Conservation (phyloP, 2,888 invertebrate species). For the Sphaerophoria rueppellii region DNA sequence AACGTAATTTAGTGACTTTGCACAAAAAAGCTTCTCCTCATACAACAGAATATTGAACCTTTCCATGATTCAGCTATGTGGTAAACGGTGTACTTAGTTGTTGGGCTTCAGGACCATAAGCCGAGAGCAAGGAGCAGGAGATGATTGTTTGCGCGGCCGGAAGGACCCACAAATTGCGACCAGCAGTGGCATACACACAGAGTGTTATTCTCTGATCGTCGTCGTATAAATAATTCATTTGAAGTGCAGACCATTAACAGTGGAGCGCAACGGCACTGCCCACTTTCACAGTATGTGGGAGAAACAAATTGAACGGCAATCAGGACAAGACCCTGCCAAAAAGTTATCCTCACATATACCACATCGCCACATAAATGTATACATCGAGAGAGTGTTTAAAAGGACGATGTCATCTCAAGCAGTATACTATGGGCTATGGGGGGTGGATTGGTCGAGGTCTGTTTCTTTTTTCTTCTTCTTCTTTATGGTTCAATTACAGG, state of each 20-base stretch:
- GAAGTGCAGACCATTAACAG: constrained; percentile 73
- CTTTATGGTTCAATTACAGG: constrained; percentile 73
- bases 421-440: constrained; percentile 34
- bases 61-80: constrained; percentile 19
- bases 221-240: constrained; percentile 71
- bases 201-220: constrained; percentile 41
- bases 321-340: constrained; percentile 67
- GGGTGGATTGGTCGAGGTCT: constrained; percentile 61
- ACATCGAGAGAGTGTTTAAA: constrained; percentile 29
- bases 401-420: constrained; percentile 32
- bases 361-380: neutral
- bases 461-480: constrained; percentile 40
- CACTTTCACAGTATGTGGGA: constrained; percentile 74
- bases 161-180: constrained; percentile 66
- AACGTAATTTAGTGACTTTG: constrained; percentile 74
- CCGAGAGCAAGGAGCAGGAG: constrained; percentile 13
- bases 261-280: constrained; percentile 74
- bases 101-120: neutral
- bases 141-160: constrained; percentile 33
- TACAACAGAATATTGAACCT: neutral
- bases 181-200: constrained; percentile 57
- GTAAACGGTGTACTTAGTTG: neutral
- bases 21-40: constrained; percentile 65
- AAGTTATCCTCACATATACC: constrained; percentile 54
- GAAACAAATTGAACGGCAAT: constrained; percentile 75